Percentiles rank a stretch among this genome's conserved stretches.
These are phyloP conservation scores for Pachypeltis micranthus DNA, from an alignment of 1,140 invertebrate genomes.

Conservation along the genomic window DNA sequence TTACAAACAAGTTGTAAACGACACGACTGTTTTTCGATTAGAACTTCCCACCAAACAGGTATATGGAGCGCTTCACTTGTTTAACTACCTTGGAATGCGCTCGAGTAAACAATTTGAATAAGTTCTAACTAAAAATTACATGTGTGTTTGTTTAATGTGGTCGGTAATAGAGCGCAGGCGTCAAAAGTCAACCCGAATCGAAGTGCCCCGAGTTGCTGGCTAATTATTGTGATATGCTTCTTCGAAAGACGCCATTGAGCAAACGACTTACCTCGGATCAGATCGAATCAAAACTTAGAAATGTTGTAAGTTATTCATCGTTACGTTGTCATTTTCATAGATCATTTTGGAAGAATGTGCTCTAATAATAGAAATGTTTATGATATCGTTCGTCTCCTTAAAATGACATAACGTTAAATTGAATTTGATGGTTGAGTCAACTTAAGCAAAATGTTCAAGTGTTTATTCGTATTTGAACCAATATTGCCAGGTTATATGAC, in stretches of 20 bases:
- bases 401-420: too few species aligned
- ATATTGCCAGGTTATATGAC: too few species aligned
- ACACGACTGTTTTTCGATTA: slow-evolving; percentile 88
- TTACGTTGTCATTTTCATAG: slow-evolving; percentile 14
- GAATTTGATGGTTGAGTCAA: too few species aligned
- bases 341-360: background rate
- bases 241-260: slow-evolving; percentile 90
- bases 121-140: too few species aligned
- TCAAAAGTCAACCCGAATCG: slow-evolving; percentile 68
- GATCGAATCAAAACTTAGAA: slow-evolving; percentile 83
- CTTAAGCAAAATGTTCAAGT: too few species aligned
- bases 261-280: slow-evolving; percentile 95
- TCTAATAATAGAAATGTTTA: background rate
- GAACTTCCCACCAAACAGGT: slow-evolving; percentile 55
- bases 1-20: slow-evolving; percentile 96
- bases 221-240: slow-evolving; percentile 99
- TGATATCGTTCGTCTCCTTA: too few species aligned
- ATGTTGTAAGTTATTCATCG: slow-evolving; percentile 79
- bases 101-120: background rate
- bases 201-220: slow-evolving; percentile 97
- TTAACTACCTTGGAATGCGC: too few species aligned
- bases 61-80: too few species aligned
- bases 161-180: slow-evolving; percentile 20
- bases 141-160: too few species aligned
- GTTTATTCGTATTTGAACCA: too few species aligned